Conservation (phyloP, 1,140 invertebrate genomes). For the Drosophila lacertosa region DNA sequence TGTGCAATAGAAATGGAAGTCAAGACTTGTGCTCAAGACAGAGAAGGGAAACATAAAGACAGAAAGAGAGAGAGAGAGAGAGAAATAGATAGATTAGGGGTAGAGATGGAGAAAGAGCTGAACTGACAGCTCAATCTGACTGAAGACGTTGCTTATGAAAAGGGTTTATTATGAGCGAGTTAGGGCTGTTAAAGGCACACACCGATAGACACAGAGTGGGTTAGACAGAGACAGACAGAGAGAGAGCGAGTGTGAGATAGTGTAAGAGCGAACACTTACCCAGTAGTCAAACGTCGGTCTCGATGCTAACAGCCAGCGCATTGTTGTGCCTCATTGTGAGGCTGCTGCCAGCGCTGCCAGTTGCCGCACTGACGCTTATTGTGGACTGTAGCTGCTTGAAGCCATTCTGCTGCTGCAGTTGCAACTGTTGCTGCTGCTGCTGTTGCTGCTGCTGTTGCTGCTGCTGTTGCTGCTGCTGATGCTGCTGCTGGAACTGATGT, state of each 20-base stretch:
- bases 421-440: constrained; percentile 42
- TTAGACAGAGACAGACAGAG: background rate
- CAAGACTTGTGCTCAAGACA: constrained; percentile 28
- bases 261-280: constrained; percentile 86
- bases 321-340: constrained; percentile 94
- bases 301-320: constrained; percentile 91
- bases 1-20: constrained; percentile 40
- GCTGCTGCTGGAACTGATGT: constrained; percentile 51
- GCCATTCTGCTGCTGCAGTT: constrained; percentile 46
- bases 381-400: constrained; percentile 66
- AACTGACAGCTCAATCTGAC: background rate
- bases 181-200: background rate
- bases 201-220: background rate
- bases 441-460: constrained; percentile 52
- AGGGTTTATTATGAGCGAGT: background rate
- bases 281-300: constrained; percentile 99
- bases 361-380: constrained; percentile 69
- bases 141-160: constrained; percentile 10
- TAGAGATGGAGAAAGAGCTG: constrained; percentile 10
- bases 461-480: constrained; percentile 53
- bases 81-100: constrained; percentile 9
- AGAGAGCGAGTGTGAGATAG: background rate
- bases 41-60: constrained; percentile 15
- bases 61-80: constrained; percentile 23
- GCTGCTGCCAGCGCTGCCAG: constrained; percentile 89